Conservation (phyloP, 2,797 vertebrate species). For the Arctocebus calabarensis region DNA sequence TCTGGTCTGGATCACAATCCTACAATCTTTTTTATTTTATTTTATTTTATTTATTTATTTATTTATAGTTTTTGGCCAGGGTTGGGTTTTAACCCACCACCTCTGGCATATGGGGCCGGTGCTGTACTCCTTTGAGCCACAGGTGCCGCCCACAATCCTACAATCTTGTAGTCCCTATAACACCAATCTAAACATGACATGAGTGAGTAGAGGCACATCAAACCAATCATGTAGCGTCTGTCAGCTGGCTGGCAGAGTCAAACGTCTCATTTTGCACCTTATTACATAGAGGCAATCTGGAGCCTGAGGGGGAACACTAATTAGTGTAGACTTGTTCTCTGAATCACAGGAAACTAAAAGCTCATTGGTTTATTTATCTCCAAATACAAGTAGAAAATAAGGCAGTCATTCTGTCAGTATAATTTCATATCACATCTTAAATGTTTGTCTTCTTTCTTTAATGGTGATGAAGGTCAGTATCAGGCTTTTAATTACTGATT, state of each 20-base stretch:
- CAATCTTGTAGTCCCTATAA: background rate
- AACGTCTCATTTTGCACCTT: slow-evolving; percentile 48
- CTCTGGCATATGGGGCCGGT: no score
- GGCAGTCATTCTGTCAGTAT: background rate
- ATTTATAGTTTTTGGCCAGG: no score
- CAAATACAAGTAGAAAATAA: background rate
- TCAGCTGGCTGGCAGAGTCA: background rate
- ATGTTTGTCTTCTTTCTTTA: background rate
- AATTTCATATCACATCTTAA: background rate
- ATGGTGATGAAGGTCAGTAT: background rate
- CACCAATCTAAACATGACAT: background rate
- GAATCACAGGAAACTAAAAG: background rate
- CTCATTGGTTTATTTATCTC: background rate
- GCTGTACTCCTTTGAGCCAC: no score
- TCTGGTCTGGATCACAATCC: background rate
- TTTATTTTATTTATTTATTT: no score
- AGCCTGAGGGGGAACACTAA: background rate
- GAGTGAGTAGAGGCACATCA: background rate
- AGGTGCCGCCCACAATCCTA: background rate
- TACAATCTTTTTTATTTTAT: background rate
- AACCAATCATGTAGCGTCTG: background rate
- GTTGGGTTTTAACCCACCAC: no score
- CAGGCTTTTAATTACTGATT: background rate
- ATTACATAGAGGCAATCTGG: background rate
- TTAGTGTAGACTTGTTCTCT: slow-evolving; percentile 39